Evolutionary conservation across 30 jellyfish, hydroid and myxozoan species (phyloP).

Genomic region (Hydra vulgaris): DNA sequence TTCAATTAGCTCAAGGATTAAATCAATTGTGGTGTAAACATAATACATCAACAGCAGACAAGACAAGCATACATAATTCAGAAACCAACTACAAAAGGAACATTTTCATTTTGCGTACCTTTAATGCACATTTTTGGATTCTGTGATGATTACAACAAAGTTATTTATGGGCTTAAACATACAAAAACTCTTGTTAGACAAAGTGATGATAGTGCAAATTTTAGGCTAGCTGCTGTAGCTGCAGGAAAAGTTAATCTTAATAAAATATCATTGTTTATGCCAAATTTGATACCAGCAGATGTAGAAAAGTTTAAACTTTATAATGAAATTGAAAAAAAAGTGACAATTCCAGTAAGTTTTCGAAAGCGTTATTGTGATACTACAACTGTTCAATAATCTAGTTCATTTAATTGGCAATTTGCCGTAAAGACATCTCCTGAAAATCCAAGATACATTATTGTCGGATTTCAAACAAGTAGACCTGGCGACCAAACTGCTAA

Average conservation of each 20-base stretch:
- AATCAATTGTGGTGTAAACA: too few relatives aligned
- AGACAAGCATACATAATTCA: too few relatives aligned
- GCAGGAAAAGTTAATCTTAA: background rate
- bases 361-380: slow-evolving; percentile 6
- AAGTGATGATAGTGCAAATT: background rate
- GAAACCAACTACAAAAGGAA: background rate
- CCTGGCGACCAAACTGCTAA: background rate
- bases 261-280: background rate
- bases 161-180: background rate
- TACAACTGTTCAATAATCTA: background rate
- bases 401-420: background rate
- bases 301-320: background rate
- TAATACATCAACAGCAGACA: too few relatives aligned
- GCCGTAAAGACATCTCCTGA: background rate
- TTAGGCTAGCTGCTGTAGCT: background rate
- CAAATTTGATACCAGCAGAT: background rate
- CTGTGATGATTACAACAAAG: background rate
- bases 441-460: slow-evolving; percentile 6
- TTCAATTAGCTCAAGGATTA: too few relatives aligned
- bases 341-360: background rate
- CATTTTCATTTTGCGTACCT: background rate
- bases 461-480: slow-evolving; percentile 7
- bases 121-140: background rate
- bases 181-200: background rate
- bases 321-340: background rate